Evolutionary conservation across 2,113 vertebrate species (phyloP).

Genomic region (Tautogolabrus adspersus): DNA sequence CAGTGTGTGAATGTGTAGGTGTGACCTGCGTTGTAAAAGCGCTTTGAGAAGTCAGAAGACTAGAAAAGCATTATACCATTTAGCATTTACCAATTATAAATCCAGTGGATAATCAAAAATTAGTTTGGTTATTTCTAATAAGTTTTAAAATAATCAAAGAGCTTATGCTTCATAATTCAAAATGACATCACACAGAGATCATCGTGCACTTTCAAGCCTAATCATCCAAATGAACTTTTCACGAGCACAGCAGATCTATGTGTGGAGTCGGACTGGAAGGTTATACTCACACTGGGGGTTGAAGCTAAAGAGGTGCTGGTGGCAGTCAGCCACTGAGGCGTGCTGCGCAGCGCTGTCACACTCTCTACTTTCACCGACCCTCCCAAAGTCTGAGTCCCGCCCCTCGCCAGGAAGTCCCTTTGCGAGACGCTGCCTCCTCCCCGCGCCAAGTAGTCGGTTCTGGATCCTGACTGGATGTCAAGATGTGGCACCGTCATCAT

Average conservation of each 20-base stretch:
- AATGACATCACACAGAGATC: too few relatives aligned
- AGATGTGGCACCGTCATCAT: conserved; percentile 47
- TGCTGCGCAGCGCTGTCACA: conserved; percentile 82
- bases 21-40: too few relatives aligned
- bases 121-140: too few relatives aligned
- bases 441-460: conserved; percentile 85
- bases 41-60: too few relatives aligned
- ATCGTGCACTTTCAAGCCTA: neutral
- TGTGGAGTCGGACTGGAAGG: neutral
- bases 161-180: too few relatives aligned
- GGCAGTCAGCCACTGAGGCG: conserved; percentile 70
- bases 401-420: conserved; percentile 86
- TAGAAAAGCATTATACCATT: too few relatives aligned
- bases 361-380: conserved; percentile 82
- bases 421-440: conserved; percentile 70
- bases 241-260: neutral
- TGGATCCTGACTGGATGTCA: conserved; percentile 74
- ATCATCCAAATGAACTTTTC: neutral
- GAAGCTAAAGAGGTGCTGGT: conserved; percentile 56
- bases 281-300: conserved; percentile 67
- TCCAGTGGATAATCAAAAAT: too few relatives aligned
- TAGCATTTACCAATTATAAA: too few relatives aligned
- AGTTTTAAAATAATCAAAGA: too few relatives aligned
- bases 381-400: conserved; percentile 79
- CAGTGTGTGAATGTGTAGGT: too few relatives aligned